Evolutionary conservation across 1,140 invertebrate genomes (phyloP).

Genomic region (Muscidifurax raptorellus): DNA sequence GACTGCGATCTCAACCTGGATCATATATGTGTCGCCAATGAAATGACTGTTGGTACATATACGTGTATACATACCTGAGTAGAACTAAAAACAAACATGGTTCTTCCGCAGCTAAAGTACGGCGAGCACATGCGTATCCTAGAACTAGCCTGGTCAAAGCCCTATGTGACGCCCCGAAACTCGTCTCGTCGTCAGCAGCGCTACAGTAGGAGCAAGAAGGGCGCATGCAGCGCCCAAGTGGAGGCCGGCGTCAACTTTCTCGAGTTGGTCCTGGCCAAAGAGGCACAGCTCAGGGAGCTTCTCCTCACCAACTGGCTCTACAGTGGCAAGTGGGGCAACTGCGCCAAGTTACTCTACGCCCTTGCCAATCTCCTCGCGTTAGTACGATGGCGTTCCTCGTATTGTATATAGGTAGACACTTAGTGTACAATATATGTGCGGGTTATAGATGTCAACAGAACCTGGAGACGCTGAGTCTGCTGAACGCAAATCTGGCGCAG

Average conservation of each 20-base stretch:
- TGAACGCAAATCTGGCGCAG: constrained; percentile 70
- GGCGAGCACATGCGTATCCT: constrained; percentile 69
- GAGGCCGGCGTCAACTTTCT: constrained; percentile 68
- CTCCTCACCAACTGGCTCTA: constrained; percentile 71
- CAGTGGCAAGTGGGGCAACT: constrained; percentile 68
- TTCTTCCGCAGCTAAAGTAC: constrained; percentile 63
- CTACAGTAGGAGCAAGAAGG: not conserved
- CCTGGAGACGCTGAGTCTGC: constrained; percentile 66
- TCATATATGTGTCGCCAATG: constrained; percentile 60
- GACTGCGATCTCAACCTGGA: constrained; percentile 69
- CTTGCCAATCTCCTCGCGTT: constrained; percentile 69
- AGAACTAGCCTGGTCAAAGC: constrained; percentile 70
- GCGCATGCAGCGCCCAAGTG: constrained; percentile 61
- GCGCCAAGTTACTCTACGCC: constrained; percentile 65
- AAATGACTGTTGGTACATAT: constrained; percentile 61
- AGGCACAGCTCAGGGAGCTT: constrained; percentile 67
- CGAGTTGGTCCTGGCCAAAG: constrained; percentile 57
- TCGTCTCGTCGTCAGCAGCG: not conserved
- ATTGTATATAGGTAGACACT: constrained; percentile 7
- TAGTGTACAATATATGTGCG: not conserved
- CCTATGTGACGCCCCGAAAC: constrained; percentile 56
- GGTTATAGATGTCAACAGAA: constrained; percentile 65
- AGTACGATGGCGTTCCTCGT: constrained; percentile 19
- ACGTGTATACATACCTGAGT: not conserved
- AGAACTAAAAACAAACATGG: not conserved